Evolutionary conservation across 2,113 vertebrate genomes (phyloP).

Genomic region (Semicossyphus pulcher): DNA sequence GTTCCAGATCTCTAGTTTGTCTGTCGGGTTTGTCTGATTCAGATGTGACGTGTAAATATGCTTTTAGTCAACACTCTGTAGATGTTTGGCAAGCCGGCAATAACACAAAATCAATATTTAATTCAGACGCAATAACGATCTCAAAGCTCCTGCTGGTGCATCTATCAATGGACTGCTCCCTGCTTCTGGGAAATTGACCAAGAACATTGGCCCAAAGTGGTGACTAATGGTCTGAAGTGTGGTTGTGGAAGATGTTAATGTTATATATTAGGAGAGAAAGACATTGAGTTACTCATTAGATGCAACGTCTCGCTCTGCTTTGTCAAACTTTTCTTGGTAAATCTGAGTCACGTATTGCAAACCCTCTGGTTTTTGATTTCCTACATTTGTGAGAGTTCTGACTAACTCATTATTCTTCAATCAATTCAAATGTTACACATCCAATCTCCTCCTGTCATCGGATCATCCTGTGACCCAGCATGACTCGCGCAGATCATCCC

Average conservation of each 20-base stretch:
- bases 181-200: conserved; percentile 57
- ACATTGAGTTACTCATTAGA: conserved; percentile 14
- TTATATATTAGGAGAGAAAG: neutral
- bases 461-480: neutral
- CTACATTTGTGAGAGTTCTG: conserved; percentile 4
- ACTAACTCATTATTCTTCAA: conserved; percentile 6
- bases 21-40: neutral
- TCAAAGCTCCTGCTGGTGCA: conserved; percentile 21
- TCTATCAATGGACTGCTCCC: conserved; percentile 48
- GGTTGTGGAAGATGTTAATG: conserved; percentile 21
- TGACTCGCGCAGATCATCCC: conserved; percentile 4
- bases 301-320: neutral
- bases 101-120: conserved; percentile 41
- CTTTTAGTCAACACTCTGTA: neutral
- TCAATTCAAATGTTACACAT: neutral
- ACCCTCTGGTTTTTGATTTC: neutral
- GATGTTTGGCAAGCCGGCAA: conserved; percentile 13
- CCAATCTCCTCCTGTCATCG: neutral
- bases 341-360: neutral
- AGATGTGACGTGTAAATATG: neutral
- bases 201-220: conserved; percentile 30
- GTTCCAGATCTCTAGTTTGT: too few species aligned
- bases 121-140: conserved; percentile 28
- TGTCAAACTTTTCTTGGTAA: neutral
- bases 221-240: conserved; percentile 38